These are phyloP conservation scores for Ellobium chinense DNA, from an alignment of 2,888 invertebrate species.

Conservation along the genomic window DNA sequence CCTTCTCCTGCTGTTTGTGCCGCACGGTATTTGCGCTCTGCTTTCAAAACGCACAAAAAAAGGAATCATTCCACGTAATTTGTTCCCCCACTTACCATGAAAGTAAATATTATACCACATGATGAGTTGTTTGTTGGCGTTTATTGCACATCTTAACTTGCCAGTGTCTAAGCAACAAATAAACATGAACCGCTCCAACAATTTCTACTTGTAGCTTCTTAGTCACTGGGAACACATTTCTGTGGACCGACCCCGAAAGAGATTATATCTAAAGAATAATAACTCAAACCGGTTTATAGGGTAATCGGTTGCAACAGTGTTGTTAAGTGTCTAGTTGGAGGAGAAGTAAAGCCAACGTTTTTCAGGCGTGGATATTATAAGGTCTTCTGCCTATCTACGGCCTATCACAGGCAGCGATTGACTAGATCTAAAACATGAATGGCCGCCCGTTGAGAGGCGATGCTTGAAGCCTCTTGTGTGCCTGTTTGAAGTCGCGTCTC, in stretches of 20 bases:
- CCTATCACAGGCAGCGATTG: slow-evolving; percentile 9
- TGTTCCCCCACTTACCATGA: no score
- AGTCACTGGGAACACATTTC: no score
- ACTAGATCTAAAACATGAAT: slow-evolving; percentile 19
- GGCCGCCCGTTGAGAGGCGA: background rate
- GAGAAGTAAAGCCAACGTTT: background rate
- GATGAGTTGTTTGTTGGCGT: no score
- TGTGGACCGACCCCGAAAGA: no score
- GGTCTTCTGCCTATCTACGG: background rate
- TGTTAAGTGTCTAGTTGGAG: slow-evolving; percentile 14
- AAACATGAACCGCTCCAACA: no score
- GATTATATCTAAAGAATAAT: slow-evolving; percentile 10
- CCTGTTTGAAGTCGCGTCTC: slow-evolving; percentile 15
- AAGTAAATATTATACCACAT: no score
- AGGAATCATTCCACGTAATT: no score
- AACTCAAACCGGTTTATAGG: slow-evolving; percentile 7
- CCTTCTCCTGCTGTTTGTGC: no score
- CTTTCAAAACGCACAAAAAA: background rate
- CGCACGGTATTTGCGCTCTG: background rate
- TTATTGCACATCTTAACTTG: no score
- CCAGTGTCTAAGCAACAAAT: no score
- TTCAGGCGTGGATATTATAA: background rate
- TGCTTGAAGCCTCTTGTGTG: background rate
- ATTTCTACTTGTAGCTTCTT: no score
- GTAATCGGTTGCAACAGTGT: slow-evolving; percentile 5